Percentiles rank a stretch among this genome's conserved stretches.
These are phyloP conservation scores for Sphenopsis melanotis DNA, from an alignment of 2,797 vertebrate genomes.

Conservation along the genomic window DNA sequence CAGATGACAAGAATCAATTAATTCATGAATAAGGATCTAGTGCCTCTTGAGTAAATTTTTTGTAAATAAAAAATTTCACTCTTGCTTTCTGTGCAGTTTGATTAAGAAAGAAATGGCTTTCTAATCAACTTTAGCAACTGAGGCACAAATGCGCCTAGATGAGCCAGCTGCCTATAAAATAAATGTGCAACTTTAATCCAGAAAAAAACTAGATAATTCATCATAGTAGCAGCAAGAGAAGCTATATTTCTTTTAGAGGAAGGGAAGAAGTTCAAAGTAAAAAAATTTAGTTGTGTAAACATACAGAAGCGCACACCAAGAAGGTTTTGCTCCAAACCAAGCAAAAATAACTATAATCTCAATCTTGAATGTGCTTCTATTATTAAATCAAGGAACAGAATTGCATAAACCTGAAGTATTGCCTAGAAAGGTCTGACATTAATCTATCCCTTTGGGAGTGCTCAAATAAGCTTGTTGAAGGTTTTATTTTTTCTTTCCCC, in stretches of 20 bases:
- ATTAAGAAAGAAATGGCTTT: neutral
- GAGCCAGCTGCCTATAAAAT: neutral
- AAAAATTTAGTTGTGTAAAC: neutral
- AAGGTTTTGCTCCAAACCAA: neutral
- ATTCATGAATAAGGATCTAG: neutral
- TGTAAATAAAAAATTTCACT: neutral
- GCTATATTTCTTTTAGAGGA: neutral
- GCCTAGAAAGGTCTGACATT: neutral
- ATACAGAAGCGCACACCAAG: neutral
- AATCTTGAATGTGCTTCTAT: neutral
- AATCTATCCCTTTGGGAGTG: neutral
- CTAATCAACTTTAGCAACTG: neutral
- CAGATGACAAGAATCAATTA: neutral
- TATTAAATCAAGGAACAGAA: neutral
- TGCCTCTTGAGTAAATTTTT: neutral
- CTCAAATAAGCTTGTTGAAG: neutral
- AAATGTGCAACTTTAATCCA: neutral
- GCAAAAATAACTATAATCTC: neutral
- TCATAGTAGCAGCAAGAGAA: neutral
- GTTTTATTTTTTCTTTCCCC: fast-evolving
- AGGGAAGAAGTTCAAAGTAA: neutral
- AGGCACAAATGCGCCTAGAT: neutral
- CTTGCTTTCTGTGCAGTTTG: neutral
- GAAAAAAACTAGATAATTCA: neutral
- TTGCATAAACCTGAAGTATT: neutral